phyloP scores from a whole-genome alignment of 2,888 invertebrate genomes.

The Parnassius orleans region DNA sequence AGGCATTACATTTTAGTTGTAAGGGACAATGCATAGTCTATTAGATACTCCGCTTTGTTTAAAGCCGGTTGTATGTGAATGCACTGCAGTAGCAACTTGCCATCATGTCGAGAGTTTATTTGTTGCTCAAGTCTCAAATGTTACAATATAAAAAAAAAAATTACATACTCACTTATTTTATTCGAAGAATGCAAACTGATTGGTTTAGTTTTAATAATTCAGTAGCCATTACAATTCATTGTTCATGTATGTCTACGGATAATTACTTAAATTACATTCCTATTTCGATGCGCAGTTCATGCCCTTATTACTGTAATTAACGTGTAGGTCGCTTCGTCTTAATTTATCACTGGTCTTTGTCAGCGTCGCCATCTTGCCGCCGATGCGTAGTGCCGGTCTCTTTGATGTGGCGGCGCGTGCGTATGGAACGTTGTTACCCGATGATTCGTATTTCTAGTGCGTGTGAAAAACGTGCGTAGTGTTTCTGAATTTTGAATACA shows the following conservation, averaged over 20 bases:
- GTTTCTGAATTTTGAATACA: conserved; percentile 49
- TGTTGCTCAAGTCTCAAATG: no score
- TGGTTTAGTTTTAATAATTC: no score
- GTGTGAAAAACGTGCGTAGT: conserved; percentile 41
- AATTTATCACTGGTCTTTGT: conserved; percentile 40
- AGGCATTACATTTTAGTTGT: no score
- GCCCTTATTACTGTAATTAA: conserved; percentile 23
- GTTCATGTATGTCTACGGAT: background rate
- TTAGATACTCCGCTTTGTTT: no score
- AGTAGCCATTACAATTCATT: conserved; percentile 9
- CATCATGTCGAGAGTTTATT: no score
- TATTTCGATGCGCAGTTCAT: conserved; percentile 4
- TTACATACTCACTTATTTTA: no score
- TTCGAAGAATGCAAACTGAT: no score
- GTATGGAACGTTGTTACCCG: conserved; percentile 51
- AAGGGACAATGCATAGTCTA: no score
- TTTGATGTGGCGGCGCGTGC: conserved; percentile 62
- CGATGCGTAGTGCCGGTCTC: conserved; percentile 45
- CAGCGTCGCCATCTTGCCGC: conserved; percentile 45
- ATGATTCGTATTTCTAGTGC: conserved; percentile 54
- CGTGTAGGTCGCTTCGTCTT: conserved; percentile 32
- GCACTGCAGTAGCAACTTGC: no score
- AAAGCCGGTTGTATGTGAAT: no score
- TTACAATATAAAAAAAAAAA: no score
- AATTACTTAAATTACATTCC: conserved; percentile 13